A percentile compares a stretch with the other conserved stretches of the same genome.
phyloP scores from a whole-genome alignment of 2,797 vertebrate species.

The Pangasius krempfi region DNA sequence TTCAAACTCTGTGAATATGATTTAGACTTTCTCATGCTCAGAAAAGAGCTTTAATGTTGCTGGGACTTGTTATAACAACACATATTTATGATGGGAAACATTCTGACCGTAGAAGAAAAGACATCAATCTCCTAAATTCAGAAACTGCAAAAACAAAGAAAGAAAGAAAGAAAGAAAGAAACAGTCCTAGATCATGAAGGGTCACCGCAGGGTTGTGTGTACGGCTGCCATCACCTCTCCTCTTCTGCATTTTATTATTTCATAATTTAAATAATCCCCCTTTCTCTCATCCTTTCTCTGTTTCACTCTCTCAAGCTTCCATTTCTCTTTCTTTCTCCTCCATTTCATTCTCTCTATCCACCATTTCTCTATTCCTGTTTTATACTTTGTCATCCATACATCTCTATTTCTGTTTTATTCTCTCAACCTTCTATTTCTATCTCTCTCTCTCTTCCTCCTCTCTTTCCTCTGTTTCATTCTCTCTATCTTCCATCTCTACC shows the following conservation, averaged over 20 bases:
- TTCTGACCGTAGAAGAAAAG: neutral
- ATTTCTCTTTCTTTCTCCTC: neutral
- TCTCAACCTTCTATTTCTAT: neutral
- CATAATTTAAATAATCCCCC: slow-evolving; percentile 11
- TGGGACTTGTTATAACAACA: neutral
- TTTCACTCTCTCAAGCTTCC: neutral
- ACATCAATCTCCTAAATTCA: neutral
- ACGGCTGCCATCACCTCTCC: slow-evolving; percentile 20
- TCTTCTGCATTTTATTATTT: slow-evolving; percentile 46
- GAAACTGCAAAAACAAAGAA: neutral
- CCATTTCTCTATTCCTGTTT: slow-evolving; percentile 2
- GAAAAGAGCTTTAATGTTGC: neutral
- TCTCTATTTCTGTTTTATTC: neutral
- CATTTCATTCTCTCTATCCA: neutral
- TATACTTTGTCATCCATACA: neutral
- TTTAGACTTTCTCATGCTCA: neutral
- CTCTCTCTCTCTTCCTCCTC: neutral
- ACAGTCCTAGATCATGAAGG: neutral
- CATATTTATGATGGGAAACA: neutral
- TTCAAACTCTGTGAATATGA: neutral
- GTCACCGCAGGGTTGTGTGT: slow-evolving; percentile 29
- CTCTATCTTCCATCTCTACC: neutral
- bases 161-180: neutral
- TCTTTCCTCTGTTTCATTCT: neutral
- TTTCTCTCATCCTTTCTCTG: slow-evolving; percentile 3